A percentile compares a stretch with the other conserved stretches of the same genome.
Evolutionary conservation across 2,113 vertebrate genomes (phyloP).

Genomic region (Megaptera novaeangliae): DNA sequence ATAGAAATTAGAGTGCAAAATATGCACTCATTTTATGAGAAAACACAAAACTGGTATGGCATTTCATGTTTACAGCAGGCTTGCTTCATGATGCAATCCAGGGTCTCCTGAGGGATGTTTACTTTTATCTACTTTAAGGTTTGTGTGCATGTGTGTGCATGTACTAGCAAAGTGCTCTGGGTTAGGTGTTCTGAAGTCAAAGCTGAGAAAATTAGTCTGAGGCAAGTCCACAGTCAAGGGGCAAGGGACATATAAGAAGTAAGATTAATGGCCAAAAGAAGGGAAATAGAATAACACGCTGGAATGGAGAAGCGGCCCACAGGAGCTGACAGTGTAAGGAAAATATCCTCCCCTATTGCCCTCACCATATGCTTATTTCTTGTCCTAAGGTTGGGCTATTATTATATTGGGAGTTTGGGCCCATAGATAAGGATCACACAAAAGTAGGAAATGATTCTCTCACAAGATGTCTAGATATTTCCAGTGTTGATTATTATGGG

Average conservation of each 20-base stretch:
- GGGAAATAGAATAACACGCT: not conserved
- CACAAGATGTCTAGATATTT: not conserved
- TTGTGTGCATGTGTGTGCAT: not conserved
- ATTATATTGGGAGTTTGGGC: not conserved
- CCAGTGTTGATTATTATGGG: not conserved
- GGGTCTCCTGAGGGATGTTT: not conserved
- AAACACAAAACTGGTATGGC: not conserved
- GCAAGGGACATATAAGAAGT: not conserved
- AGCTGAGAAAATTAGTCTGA: not conserved
- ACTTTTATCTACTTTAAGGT: not conserved
- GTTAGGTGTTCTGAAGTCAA: not conserved
- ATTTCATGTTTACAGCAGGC: not conserved
- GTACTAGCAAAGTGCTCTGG: not conserved
- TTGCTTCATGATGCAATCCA: not conserved
- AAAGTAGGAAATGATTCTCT: not conserved
- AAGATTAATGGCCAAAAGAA: not conserved
- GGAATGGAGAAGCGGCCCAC: not conserved
- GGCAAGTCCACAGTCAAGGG: not conserved
- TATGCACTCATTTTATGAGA: not conserved
- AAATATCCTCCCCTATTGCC: not conserved
- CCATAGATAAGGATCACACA: not conserved
- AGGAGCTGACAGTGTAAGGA: not conserved
- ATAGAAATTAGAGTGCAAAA: not conserved
- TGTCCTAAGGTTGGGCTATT: not conserved
- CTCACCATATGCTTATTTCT: not conserved